These are phyloP conservation scores for Ditylenchus weischeri DNA, from an alignment of 2,888 invertebrate genomes.

Conservation along the genomic window DNA sequence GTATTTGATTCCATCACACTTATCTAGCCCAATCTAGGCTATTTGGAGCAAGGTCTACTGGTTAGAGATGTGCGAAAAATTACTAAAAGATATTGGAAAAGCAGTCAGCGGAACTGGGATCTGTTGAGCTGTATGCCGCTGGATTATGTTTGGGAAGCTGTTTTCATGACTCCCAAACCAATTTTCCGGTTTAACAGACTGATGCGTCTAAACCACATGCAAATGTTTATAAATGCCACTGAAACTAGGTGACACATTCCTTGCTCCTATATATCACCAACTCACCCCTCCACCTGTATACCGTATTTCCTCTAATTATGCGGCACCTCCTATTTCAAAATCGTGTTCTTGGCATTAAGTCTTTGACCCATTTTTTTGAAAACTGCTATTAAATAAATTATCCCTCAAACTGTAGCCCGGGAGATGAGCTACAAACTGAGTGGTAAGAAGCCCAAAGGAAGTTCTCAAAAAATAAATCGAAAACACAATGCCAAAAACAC, in stretches of 20 bases:
- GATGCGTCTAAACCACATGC: constrained; percentile 71
- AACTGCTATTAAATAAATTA: too few relatives aligned
- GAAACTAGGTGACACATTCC: constrained; percentile 69
- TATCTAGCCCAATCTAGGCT: constrained; percentile 66
- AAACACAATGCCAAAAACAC: too few relatives aligned
- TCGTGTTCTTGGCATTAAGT: too few relatives aligned
- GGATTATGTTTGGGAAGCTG: constrained; percentile 70
- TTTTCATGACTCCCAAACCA: constrained; percentile 37
- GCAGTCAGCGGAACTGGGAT: constrained; percentile 69
- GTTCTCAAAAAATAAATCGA: too few relatives aligned
- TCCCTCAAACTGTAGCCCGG: too few relatives aligned
- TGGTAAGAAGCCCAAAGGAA: too few relatives aligned
- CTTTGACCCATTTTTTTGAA: too few relatives aligned
- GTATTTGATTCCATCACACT: not conserved
- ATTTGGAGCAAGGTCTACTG: constrained; percentile 82
- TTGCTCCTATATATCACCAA: too few relatives aligned
- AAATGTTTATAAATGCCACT: constrained; percentile 87
- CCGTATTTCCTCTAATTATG: too few relatives aligned
- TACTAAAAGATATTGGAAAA: constrained; percentile 72
- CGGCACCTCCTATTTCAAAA: too few relatives aligned
- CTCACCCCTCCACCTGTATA: too few relatives aligned
- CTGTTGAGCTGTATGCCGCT: constrained; percentile 77
- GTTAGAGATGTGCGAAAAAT: constrained; percentile 76
- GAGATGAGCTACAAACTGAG: too few relatives aligned
- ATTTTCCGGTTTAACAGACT: constrained; percentile 82